A percentile compares a stretch with the other conserved stretches of the same genome.
phyloP scores from a whole-genome alignment of 2,888 invertebrate species.

The Bugulina stolonifera region DNA sequence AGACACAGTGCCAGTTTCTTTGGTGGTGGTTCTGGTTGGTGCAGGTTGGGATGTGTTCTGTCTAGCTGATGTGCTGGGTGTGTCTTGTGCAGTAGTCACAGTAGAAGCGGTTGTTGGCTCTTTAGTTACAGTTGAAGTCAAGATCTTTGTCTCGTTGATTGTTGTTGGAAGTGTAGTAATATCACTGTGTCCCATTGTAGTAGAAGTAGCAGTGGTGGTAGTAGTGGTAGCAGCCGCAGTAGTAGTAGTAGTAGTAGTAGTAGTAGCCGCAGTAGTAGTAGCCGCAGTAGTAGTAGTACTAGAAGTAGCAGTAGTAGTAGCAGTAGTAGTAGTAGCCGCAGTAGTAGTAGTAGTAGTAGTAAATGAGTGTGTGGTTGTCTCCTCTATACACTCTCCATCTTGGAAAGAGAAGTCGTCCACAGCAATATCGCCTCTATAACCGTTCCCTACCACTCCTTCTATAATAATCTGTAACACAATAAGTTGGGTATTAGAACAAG shows the following conservation, averaged over 20 bases:
- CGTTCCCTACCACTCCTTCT: neutral
- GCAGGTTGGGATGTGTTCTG: neutral
- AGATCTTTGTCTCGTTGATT: too few species aligned
- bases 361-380: neutral
- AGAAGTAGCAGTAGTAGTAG: neutral
- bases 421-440: constrained; percentile 8
- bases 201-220: neutral
- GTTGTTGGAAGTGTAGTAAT: neutral
- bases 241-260: neutral
- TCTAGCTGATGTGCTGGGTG: too few species aligned
- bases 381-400: neutral
- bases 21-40: neutral
- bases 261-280: neutral
- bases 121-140: neutral
- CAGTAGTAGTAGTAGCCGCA: neutral
- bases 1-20: neutral
- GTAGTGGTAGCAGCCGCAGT: neutral
- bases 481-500: neutral
- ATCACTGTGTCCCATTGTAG: neutral
- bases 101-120: neutral
- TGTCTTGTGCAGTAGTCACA: neutral
- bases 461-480: neutral
- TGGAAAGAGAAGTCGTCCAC: constrained; percentile 11
- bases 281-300: neutral
- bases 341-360: neutral